Percentiles rank a stretch among this genome's conserved stretches.
These are phyloP conservation scores for Drosophila demipolita DNA, from an alignment of 2,888 invertebrate species.

Conservation along the genomic window DNA sequence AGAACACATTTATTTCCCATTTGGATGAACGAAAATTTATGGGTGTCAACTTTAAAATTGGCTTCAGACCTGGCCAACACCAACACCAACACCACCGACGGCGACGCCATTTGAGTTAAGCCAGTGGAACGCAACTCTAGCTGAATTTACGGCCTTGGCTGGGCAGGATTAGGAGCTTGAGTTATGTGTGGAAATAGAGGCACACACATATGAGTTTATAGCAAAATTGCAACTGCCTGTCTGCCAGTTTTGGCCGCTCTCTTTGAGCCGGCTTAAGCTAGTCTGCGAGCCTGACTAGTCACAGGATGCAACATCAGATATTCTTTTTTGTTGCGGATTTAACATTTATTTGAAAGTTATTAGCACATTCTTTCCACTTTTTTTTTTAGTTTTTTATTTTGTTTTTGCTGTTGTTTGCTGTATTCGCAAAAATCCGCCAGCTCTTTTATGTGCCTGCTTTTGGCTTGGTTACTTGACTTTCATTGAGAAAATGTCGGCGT, in stretches of 20 bases:
- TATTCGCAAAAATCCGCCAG: constrained; percentile 27
- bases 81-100: constrained; percentile 6
- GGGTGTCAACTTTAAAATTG: constrained; percentile 63
- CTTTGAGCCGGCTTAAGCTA: constrained; percentile 50
- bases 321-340: constrained; percentile 28
- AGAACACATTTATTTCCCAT: constrained; percentile 35
- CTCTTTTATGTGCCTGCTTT: constrained; percentile 18
- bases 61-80: constrained; percentile 32
- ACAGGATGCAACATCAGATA: constrained; percentile 20
- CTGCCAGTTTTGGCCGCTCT: constrained; percentile 29
- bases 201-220: constrained; percentile 37
- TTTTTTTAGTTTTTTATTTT: constrained; percentile 18
- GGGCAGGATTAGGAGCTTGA: constrained; percentile 52
- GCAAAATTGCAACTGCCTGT: constrained; percentile 35
- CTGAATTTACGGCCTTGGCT: constrained; percentile 61
- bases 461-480: constrained; percentile 52
- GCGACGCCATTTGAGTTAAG: constrained; percentile 51
- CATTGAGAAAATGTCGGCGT: constrained; percentile 53
- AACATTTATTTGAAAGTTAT: constrained; percentile 65
- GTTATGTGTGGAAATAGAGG: constrained; percentile 50
- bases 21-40: constrained; percentile 29
- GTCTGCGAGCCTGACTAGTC: constrained; percentile 42
- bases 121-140: constrained; percentile 51
- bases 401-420: constrained; percentile 2
- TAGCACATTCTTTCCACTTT: constrained; percentile 57